phyloP scores from a whole-genome alignment of 1,140 invertebrate genomes.

The Chlorops oryzae region DNA sequence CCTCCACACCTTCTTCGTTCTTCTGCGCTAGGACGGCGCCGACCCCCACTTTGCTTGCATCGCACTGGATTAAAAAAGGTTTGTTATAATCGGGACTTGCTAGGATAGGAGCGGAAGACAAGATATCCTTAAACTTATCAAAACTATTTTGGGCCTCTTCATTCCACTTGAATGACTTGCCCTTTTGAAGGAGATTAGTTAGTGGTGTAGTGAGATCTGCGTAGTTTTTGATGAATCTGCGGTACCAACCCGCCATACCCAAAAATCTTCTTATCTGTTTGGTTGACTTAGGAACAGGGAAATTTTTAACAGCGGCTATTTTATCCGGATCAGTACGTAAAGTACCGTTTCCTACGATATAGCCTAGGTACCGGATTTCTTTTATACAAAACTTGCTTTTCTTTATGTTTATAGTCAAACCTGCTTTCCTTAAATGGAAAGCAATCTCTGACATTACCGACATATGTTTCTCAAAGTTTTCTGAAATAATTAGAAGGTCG shows the following conservation, averaged over 20 bases:
- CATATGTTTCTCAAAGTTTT: conserved; percentile 41
- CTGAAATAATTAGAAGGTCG: conserved; percentile 37
- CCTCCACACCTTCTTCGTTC: conserved; percentile 21
- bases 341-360: conserved; percentile 28
- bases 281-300: conserved; percentile 14
- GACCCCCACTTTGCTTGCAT: conserved; percentile 10
- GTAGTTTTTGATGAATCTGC: conserved; percentile 40
- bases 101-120: conserved; percentile 17
- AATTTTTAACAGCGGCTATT: conserved; percentile 15
- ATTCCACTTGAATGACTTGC: conserved; percentile 3
- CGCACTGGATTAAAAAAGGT: conserved; percentile 14
- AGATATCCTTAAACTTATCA: conserved; percentile 13
- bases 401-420: conserved; percentile 20
- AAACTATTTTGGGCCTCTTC: conserved; percentile 16
- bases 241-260: conserved; percentile 46
- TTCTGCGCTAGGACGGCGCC: conserved; percentile 33
- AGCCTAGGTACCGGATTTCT: conserved; percentile 23
- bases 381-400: conserved; percentile 19
- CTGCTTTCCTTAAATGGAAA: conserved; percentile 14
- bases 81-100: conserved; percentile 24
- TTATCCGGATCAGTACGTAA: conserved; percentile 34
- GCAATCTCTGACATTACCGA: conserved; percentile 20
- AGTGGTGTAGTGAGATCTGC: conserved; percentile 28
- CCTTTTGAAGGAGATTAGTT: conserved; percentile 11
- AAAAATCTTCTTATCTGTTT: conserved; percentile 47